These are phyloP conservation scores for Phrixothrix hirtus DNA, from an alignment of 2,888 invertebrate species.

Conservation along the genomic window DNA sequence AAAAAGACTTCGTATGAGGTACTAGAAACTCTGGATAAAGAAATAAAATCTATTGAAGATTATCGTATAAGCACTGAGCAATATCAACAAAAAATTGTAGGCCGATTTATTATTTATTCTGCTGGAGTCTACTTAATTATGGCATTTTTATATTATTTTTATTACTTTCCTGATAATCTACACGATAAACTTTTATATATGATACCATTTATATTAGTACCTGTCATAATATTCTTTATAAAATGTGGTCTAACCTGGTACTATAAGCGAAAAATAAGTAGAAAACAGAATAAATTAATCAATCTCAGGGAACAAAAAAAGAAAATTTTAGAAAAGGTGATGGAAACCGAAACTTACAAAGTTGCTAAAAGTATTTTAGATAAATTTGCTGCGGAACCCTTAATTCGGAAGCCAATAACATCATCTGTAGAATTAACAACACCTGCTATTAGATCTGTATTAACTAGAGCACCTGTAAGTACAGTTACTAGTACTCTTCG, in stretches of 20 bases:
- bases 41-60: slow-evolving; percentile 80
- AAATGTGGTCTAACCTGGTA: slow-evolving; percentile 86
- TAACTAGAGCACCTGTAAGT: not conserved
- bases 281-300: slow-evolving; percentile 73
- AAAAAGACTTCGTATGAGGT: slow-evolving; percentile 61
- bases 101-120: slow-evolving; percentile 72
- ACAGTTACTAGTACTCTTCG: not conserved
- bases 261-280: slow-evolving; percentile 78
- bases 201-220: slow-evolving; percentile 78
- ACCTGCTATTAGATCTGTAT: not conserved
- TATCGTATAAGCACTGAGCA: slow-evolving; percentile 80
- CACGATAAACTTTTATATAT: slow-evolving; percentile 75
- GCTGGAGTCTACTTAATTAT: slow-evolving; percentile 72
- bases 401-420: slow-evolving; percentile 49
- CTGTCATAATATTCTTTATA: slow-evolving; percentile 75
- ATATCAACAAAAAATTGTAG: slow-evolving; percentile 79
- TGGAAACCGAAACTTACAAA: slow-evolving; percentile 97
- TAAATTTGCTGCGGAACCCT: slow-evolving; percentile 73
- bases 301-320: slow-evolving; percentile 80
- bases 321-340: slow-evolving; percentile 90
- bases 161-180: slow-evolving; percentile 74
- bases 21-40: slow-evolving; percentile 75
- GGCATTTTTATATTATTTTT: slow-evolving; percentile 64
- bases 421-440: not conserved
- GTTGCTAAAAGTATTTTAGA: slow-evolving; percentile 86